phyloP scores from a whole-genome alignment of 2,888 invertebrate genomes.

The Drosophila ustulata region DNA sequence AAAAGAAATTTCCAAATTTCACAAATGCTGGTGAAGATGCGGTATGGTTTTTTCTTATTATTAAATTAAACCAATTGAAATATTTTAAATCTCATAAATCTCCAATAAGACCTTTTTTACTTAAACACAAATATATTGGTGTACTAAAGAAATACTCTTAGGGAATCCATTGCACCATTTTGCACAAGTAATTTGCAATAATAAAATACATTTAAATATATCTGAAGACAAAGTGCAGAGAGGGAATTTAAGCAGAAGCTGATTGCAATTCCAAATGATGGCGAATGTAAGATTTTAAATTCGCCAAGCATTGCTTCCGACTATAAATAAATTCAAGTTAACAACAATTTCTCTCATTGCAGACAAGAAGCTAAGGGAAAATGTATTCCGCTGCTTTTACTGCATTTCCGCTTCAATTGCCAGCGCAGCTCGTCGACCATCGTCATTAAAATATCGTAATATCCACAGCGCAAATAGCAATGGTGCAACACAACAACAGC shows the following conservation, averaged over 20 bases:
- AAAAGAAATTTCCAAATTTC: too few relatives aligned
- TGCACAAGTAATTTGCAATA: neutral
- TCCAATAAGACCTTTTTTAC: too few relatives aligned
- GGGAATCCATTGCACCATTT: too few relatives aligned
- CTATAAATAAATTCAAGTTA: neutral
- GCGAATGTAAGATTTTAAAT: neutral
- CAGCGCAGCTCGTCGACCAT: neutral
- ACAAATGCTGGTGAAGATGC: too few relatives aligned
- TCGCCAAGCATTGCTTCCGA: neutral
- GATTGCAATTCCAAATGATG: neutral
- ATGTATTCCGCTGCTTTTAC: neutral
- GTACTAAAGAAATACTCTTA: too few relatives aligned
- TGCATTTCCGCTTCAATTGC: slow-evolving; percentile 8
- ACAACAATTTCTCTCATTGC: neutral
- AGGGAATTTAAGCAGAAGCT: neutral
- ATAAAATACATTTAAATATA: neutral
- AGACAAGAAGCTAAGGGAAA: neutral
- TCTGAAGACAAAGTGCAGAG: neutral
- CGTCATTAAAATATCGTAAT: slow-evolving; percentile 41
- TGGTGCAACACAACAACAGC: slow-evolving; percentile 21
- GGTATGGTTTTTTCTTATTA: too few relatives aligned
- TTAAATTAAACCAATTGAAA: too few relatives aligned
- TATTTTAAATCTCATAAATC: too few relatives aligned
- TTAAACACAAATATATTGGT: too few relatives aligned
- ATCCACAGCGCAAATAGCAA: neutral